These are phyloP conservation scores for Bucorvus abyssinicus DNA, from an alignment of 2,797 vertebrate genomes.

Conservation along the genomic window DNA sequence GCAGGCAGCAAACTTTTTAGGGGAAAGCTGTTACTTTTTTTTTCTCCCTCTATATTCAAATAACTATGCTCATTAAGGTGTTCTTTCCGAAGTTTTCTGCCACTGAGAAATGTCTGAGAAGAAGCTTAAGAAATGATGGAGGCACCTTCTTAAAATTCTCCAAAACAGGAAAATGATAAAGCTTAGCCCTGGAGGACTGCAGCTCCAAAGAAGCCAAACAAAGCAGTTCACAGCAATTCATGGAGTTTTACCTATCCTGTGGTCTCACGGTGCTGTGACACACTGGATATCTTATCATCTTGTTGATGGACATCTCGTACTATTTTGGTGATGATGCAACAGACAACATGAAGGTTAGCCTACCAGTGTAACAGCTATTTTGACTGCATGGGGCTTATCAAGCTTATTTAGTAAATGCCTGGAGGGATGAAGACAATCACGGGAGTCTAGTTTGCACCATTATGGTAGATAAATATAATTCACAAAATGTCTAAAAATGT, in stretches of 20 bases:
- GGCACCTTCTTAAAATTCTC: neutral
- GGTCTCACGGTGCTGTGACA: neutral
- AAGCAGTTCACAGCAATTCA: neutral
- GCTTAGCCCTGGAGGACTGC: neutral
- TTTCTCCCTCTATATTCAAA: neutral
- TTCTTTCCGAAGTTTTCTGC: neutral
- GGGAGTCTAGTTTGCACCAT: neutral
- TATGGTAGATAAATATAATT: neutral
- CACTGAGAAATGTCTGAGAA: neutral
- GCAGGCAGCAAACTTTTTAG: neutral
- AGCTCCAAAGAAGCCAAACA: neutral
- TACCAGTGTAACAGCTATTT: neutral
- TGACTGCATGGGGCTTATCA: neutral
- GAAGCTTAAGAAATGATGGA: neutral
- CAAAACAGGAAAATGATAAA: neutral
- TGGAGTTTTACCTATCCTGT: neutral
- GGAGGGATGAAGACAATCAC: neutral
- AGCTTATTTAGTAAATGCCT: neutral
- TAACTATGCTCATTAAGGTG: neutral
- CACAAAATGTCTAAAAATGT: neutral
- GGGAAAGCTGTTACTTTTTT: neutral
- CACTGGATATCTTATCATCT: neutral
- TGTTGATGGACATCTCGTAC: neutral
- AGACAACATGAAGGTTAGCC: neutral
- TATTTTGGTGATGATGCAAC: neutral